Evolutionary conservation across 2,888 invertebrate species (phyloP).

Genomic region (Euclidia mi): DNA sequence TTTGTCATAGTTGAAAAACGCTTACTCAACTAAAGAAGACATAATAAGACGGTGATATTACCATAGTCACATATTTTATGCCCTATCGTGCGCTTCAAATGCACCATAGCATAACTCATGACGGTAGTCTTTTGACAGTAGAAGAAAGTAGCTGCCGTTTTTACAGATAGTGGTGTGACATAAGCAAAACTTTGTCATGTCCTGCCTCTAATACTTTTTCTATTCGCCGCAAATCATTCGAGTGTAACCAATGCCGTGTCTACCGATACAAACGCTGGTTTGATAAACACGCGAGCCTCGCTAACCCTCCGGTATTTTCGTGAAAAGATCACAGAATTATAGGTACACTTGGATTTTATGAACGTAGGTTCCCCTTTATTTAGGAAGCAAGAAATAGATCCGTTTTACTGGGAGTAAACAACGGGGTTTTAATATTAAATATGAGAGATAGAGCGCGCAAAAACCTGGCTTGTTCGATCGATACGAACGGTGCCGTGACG

Average conservation of each 20-base stretch:
- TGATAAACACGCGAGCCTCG: constrained; percentile 45
- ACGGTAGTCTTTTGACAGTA: not conserved
- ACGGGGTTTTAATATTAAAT: constrained; percentile 40
- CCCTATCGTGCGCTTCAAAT: not conserved
- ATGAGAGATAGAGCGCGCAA: constrained; percentile 1
- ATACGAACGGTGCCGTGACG: constrained; percentile 1
- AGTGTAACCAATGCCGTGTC: constrained; percentile 35
- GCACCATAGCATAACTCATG: not conserved
- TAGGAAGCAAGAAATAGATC: constrained; percentile 46
- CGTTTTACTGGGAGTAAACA: constrained; percentile 41
- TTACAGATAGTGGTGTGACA: constrained; percentile 31
- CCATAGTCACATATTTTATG: not conserved
- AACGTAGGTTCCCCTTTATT: constrained; percentile 47
- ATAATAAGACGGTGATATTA: not conserved
- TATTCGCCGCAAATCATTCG: constrained; percentile 32
- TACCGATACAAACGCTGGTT: constrained; percentile 17
- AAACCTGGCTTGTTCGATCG: not conserved
- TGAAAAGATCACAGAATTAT: constrained; percentile 49
- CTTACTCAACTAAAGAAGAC: not conserved
- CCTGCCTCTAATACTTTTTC: constrained; percentile 22
- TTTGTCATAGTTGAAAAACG: not conserved
- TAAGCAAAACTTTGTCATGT: constrained; percentile 34
- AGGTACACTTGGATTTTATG: constrained; percentile 45
- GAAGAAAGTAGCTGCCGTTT: constrained; percentile 10
- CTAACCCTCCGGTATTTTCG: constrained; percentile 24